Conservation (phyloP, 2,888 invertebrate genomes). For the Vandiemenella viatica region DNA sequence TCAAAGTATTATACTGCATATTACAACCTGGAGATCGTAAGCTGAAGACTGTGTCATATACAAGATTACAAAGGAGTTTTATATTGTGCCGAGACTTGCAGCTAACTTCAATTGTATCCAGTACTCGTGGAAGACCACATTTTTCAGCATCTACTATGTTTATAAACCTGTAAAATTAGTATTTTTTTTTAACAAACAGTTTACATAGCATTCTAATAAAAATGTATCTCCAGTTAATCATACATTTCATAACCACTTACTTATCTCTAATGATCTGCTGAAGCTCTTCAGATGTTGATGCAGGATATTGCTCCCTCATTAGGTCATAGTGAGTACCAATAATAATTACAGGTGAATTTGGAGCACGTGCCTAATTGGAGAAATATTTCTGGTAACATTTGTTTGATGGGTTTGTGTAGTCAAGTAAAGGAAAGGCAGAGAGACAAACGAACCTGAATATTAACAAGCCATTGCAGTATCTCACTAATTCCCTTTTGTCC, state of each 20-base stretch:
- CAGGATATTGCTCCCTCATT: conserved; percentile 44
- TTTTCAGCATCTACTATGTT: conserved; percentile 92
- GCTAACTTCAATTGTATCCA: conserved; percentile 85
- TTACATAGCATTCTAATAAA: not conserved
- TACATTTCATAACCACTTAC: conserved; percentile 15
- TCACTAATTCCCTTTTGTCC: conserved; percentile 80
- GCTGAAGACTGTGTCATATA: conserved; percentile 87
- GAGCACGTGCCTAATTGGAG: conserved; percentile 86
- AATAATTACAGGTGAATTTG: conserved; percentile 90
- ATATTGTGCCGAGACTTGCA: conserved; percentile 82
- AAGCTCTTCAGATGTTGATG: conserved; percentile 55
- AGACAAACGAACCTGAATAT: conserved; percentile 49
- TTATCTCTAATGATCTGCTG: conserved; percentile 75
- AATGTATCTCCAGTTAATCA: not conserved
- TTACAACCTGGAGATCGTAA: conserved; percentile 64
- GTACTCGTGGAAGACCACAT: conserved; percentile 80
- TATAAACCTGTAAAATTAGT: conserved; percentile 45
- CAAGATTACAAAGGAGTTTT: conserved; percentile 71
- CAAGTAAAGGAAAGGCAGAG: not conserved
- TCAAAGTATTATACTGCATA: not conserved
- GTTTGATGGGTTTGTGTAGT: too few relatives aligned
- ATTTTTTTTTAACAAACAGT: too few relatives aligned
- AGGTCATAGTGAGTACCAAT: conserved; percentile 94
- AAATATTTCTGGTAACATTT: too few relatives aligned
- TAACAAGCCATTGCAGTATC: conserved; percentile 90